Evolutionary conservation across 1,140 invertebrate species (phyloP).

Genomic region (Muscidifurax raptorellus): DNA sequence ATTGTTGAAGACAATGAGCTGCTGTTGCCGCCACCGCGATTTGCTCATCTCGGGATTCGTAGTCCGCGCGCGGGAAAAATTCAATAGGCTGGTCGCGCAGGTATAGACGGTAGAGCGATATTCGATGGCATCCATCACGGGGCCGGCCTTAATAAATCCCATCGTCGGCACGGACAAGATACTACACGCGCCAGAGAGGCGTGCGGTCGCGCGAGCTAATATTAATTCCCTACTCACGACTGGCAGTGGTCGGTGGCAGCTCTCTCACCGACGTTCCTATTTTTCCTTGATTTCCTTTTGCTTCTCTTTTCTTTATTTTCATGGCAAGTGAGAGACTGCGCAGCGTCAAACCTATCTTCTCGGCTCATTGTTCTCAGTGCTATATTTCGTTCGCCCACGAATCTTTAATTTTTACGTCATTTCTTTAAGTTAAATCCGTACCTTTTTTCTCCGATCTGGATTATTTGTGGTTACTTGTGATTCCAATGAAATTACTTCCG

Average conservation of each 20-base stretch:
- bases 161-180: not conserved
- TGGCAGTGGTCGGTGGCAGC: not conserved
- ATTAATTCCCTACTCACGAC: conserved; percentile 10
- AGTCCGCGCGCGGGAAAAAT: conserved; percentile 6
- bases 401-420: conserved; percentile 18
- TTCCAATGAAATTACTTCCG: not conserved
- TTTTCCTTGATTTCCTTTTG: not conserved
- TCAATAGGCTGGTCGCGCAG: not conserved
- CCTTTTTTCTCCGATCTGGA: not conserved
- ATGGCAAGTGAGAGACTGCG: too few species aligned
- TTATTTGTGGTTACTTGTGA: not conserved
- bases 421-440: not conserved
- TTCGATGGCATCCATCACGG: conserved; percentile 12
- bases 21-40: not conserved
- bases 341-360: not conserved
- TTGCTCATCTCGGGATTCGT: too few species aligned
- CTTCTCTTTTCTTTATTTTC: not conserved
- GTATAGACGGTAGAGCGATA: conserved; percentile 8
- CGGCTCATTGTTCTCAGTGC: not conserved
- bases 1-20: not conserved
- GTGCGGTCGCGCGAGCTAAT: conserved; percentile 22
- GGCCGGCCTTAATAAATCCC: conserved; percentile 41
- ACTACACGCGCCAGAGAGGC: not conserved
- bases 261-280: not conserved
- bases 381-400: not conserved